Evolutionary conservation across 2,113 vertebrate species (phyloP), one percentile per base, ranked within the genome.

Genomic region (Poicephalus meyeri): DNA sequence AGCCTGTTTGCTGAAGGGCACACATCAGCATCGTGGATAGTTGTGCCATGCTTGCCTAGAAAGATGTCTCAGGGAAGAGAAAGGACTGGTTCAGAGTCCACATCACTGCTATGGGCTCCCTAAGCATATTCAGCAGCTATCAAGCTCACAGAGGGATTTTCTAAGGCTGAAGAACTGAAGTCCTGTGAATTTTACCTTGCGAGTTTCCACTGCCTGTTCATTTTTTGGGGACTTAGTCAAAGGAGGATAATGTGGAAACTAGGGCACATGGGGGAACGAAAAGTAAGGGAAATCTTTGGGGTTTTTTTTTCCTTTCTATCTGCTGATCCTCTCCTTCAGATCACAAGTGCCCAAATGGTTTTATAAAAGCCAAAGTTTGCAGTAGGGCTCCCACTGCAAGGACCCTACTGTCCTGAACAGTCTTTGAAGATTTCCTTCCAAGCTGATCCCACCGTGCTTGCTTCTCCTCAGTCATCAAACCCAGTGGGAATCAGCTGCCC

Each of bases 381-480:
- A 0, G 50, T 5, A 73, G 77, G 33, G 64, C 76, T 95, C 53
- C 74, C 56, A n/a, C 42, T 89, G 87, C 70, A 87, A 84, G 94
- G 52, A 84, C 66, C 10, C 47, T 18, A 53, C 46, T 44, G 33
- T 55, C 72, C 61, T 55, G 26, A 35, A 47, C 3, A 83, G 47
- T 65, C 92, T 93, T 91, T 86, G 69, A 95, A 77, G 82, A 76
- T 88, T 68, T 88, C 49, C 60, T 90, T 81, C 82, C 74, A 82
- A 86, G 88, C 64, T 84, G 68, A 91, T 96, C 93, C 83, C 92
- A 86, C 44, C 8, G 1, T 65, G 90, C 25, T 37, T 31, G 88
- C 23, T 41, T 28, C 69, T 90, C 68, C 73, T 70, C 72, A 83
- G 82, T 60, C 78, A 88, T 52, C 90, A 89, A 74, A 84, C 25